phyloP scores from a whole-genome alignment of 2,113 vertebrate species.

The Mugil cephalus region DNA sequence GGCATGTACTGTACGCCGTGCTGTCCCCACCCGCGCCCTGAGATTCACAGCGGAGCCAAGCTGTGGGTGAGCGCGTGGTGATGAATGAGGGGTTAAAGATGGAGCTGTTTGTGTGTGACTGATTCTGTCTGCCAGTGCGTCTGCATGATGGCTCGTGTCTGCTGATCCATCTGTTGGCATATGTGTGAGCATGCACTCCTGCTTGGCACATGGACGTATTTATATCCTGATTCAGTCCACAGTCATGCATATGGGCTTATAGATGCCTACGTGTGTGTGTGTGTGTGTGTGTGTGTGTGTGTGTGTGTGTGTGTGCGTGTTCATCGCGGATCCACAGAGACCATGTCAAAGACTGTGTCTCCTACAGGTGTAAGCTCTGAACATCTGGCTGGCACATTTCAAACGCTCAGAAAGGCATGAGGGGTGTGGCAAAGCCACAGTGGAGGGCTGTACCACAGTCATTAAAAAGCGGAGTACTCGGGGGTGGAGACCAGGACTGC shows the following conservation, averaged over 20 bases:
- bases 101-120: slow-evolving; percentile 12
- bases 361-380: slow-evolving; percentile 71
- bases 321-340: slow-evolving; percentile 55
- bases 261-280: no score
- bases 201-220: slow-evolving; percentile 37
- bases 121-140: slow-evolving; percentile 24
- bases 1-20: slow-evolving; percentile 48
- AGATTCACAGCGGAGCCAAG: slow-evolving; percentile 32
- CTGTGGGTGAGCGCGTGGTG: slow-evolving; percentile 42
- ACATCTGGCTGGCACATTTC: slow-evolving; percentile 79
- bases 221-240: slow-evolving; percentile 38
- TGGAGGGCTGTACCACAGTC: slow-evolving; percentile 63
- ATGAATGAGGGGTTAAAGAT: slow-evolving; percentile 55
- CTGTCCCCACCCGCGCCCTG: slow-evolving; percentile 19
- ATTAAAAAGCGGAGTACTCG: slow-evolving; percentile 64
- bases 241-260: slow-evolving; percentile 11
- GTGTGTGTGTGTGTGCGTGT: slow-evolving; percentile 28
- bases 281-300: slow-evolving; percentile 8
- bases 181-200: slow-evolving; percentile 35
- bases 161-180: slow-evolving; percentile 41
- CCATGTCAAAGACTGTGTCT: slow-evolving; percentile 65
- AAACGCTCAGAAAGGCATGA: slow-evolving; percentile 57
- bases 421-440: slow-evolving; percentile 60
- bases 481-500: slow-evolving; percentile 31
- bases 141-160: slow-evolving; percentile 46